These are phyloP conservation scores for Cladopsammia gracilis DNA, from an alignment of 64 coral and sea anemone genomes.

Conservation along the genomic window DNA sequence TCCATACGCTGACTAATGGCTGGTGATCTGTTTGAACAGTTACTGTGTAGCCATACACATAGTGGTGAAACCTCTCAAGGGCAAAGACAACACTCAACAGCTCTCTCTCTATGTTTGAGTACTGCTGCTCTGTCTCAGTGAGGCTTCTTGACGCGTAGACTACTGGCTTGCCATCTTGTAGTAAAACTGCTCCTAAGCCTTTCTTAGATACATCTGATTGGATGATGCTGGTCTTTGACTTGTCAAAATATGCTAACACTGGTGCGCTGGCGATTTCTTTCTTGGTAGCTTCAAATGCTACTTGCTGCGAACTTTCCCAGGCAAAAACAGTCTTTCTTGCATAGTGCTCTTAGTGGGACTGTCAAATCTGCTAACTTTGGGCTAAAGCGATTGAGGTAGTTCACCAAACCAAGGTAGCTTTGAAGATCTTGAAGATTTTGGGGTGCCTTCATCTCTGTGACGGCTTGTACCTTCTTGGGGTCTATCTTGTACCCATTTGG, in stretches of 20 bases:
- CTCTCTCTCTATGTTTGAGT: background rate
- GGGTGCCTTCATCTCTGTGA: constrained; percentile 54
- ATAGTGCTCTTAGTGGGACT: constrained; percentile 46
- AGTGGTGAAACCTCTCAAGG: constrained; percentile 7
- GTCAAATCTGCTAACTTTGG: constrained; percentile 46
- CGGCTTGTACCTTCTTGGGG: constrained; percentile 41
- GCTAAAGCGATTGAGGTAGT: constrained; percentile 62
- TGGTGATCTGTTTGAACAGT: background rate
- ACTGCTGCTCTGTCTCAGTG: background rate
- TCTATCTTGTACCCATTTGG: constrained; percentile 36
- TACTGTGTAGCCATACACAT: constrained; percentile 6
- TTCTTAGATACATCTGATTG: background rate
- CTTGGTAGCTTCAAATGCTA: background rate
- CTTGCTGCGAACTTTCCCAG: background rate
- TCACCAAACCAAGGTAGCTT: constrained; percentile 56
- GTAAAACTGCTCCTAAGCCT: too few species aligned
- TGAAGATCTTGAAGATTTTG: constrained; percentile 61
- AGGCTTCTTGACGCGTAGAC: background rate
- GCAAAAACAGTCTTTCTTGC: constrained; percentile 12
- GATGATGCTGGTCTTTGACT: background rate
- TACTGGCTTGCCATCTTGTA: too few species aligned
- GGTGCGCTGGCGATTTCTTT: background rate
- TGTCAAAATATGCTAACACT: constrained; percentile 11
- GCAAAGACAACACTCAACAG: constrained; percentile 8
- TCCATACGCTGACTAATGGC: constrained; percentile 23